These are phyloP conservation scores for Melanostoma scalare DNA, from an alignment of 2,888 invertebrate species.

Conservation along the genomic window DNA sequence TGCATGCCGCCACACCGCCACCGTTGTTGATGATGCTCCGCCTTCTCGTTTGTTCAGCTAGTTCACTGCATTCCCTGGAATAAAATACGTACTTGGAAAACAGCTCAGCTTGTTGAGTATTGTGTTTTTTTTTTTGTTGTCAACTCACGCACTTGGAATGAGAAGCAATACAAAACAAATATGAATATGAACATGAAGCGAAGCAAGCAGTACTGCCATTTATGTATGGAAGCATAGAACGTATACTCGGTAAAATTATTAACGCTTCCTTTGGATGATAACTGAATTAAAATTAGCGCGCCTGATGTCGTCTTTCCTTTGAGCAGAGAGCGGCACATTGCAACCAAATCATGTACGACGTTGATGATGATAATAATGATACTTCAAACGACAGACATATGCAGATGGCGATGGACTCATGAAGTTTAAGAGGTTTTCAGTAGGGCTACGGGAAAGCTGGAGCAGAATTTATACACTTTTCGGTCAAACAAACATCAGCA, in stretches of 20 bases:
- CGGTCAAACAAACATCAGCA: constrained; percentile 30
- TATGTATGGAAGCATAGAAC: no score
- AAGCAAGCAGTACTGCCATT: no score
- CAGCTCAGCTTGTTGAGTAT: constrained; percentile 3
- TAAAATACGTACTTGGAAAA: constrained; percentile 7
- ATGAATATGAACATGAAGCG: no score
- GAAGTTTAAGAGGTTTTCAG: constrained; percentile 10
- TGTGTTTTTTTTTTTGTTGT: constrained; percentile 53
- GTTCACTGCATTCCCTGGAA: background rate
- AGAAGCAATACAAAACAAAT: constrained; percentile 2
- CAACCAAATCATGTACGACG: constrained; percentile 48
- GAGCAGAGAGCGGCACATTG: constrained; percentile 11
- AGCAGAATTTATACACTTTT: constrained; percentile 35
- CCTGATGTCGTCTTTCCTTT: constrained; percentile 35
- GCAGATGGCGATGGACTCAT: constrained; percentile 40
- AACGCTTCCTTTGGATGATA: constrained; percentile 71
- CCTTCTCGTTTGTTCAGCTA: constrained; percentile 24
- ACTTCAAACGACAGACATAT: constrained; percentile 22
- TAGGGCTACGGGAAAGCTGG: constrained; percentile 13
- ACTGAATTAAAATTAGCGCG: constrained; percentile 72
- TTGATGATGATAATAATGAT: constrained; percentile 27
- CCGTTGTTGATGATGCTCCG: constrained; percentile 37
- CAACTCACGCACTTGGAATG: constrained; percentile 64
- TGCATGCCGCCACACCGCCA: background rate
- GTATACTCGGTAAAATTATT: constrained; percentile 54